Percentiles rank a stretch among this genome's conserved stretches.
These are phyloP conservation scores for Rhinolophus sinicus DNA, from an alignment of 2,113 vertebrate species.

Conservation along the genomic window DNA sequence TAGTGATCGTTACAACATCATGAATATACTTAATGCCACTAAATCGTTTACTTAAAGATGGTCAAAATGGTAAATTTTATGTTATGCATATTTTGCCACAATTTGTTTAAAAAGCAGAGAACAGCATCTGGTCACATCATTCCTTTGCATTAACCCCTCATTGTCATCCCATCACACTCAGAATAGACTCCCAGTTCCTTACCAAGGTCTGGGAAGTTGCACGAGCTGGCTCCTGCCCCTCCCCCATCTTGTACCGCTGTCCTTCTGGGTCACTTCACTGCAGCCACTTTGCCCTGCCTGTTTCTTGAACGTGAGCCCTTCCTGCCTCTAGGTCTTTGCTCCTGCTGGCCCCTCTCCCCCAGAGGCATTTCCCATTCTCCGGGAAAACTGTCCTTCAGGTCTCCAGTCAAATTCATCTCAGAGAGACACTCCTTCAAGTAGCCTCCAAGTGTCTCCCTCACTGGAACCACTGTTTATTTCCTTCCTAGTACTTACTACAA, in stretches of 20 bases:
- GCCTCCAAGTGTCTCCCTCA: neutral
- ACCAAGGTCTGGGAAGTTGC: neutral
- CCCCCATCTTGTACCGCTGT: neutral
- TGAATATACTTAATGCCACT: neutral
- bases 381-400: neutral
- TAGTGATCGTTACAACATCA: too few species aligned
- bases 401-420: neutral
- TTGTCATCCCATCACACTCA: neutral
- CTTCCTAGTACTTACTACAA: neutral
- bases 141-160: neutral
- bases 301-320: neutral
- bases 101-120: neutral
- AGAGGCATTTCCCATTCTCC: neutral
- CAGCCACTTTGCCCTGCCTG: neutral
- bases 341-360: neutral
- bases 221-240: accelerated
- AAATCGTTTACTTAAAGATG: too few species aligned
- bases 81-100: neutral
- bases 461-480: neutral
- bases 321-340: neutral
- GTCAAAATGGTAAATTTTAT: too few species aligned
- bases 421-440: neutral
- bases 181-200: neutral
- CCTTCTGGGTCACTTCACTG: neutral
- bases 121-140: neutral